These are phyloP conservation scores for Ctenochaetus hawaiiensis DNA, from an alignment of 2,797 vertebrate genomes.

Conservation along the genomic window DNA sequence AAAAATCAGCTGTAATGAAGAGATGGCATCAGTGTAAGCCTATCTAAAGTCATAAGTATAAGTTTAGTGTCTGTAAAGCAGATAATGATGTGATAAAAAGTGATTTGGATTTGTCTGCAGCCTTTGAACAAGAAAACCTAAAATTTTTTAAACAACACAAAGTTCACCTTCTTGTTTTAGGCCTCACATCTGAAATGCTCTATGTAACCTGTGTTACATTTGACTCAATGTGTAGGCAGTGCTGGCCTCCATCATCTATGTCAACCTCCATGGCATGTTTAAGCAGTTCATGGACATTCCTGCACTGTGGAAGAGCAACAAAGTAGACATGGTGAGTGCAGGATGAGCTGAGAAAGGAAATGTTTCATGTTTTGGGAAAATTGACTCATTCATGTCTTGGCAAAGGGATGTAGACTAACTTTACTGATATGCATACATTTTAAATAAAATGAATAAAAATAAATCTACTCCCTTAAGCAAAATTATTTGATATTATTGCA, in stretches of 20 bases:
- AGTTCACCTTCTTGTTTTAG: background rate
- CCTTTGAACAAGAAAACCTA: background rate
- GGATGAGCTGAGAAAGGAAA: background rate
- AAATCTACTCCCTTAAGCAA: no score
- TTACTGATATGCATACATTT: background rate
- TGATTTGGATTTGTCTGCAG: background rate
- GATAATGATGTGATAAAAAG: background rate
- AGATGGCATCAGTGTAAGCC: background rate
- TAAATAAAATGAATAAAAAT: background rate
- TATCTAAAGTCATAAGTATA: background rate
- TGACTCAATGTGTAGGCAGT: constrained; percentile 87
- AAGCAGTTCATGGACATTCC: constrained; percentile 90
- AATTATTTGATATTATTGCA: no score
- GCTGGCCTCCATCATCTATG: constrained; percentile 89
- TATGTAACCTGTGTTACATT: background rate
- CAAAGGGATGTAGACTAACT: background rate
- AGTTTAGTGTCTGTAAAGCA: background rate
- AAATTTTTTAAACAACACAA: background rate
- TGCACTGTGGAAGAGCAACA: constrained; percentile 90
- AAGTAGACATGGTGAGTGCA: constrained; percentile 90
- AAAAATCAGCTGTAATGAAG: background rate
- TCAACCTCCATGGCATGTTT: constrained; percentile 95
- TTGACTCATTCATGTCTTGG: background rate
- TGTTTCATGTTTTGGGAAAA: background rate
- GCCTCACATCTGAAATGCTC: background rate